A percentile compares a stretch with the other conserved stretches of the same genome.
These are phyloP conservation scores for Chionoecetes opilio DNA, from an alignment of 1,140 invertebrate species.

Conservation along the genomic window DNA sequence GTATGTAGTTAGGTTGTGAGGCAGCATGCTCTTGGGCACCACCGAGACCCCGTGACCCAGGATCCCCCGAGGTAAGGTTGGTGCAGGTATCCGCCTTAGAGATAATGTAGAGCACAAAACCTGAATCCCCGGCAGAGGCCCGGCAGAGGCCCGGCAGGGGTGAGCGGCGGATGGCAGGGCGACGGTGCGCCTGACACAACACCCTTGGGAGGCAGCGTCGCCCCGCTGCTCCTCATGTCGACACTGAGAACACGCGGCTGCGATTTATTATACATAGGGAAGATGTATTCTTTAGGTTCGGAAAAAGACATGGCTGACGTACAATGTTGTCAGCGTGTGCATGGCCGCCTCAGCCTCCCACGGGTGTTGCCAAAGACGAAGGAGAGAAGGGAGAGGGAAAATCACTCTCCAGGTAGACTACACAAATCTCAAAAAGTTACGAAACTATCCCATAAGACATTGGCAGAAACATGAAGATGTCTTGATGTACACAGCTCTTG, in stretches of 20 bases:
- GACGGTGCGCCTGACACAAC: constrained; percentile 9
- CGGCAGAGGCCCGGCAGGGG: not conserved
- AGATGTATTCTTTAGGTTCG: not conserved
- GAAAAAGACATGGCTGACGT: too few relatives aligned
- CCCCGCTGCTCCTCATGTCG: not conserved
- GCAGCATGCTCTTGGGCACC: not conserved
- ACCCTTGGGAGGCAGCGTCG: not conserved
- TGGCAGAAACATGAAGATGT: too few relatives aligned
- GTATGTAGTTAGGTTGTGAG: not conserved
- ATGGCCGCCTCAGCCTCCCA: not conserved
- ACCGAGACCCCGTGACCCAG: not conserved
- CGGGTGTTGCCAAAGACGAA: not conserved
- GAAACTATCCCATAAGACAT: too few relatives aligned
- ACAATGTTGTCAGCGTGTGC: too few relatives aligned
- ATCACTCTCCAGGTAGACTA: too few relatives aligned
- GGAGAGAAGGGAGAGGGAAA: not conserved
- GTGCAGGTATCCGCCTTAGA: not conserved
- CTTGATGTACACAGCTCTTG: too few relatives aligned
- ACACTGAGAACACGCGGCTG: not conserved
- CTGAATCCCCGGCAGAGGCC: not conserved
- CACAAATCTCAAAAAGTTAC: too few relatives aligned
- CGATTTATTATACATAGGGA: not conserved
- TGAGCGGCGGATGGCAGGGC: not conserved
- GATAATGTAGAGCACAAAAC: not conserved
- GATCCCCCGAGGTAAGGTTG: not conserved